phyloP scores from a whole-genome alignment of 2,888 invertebrate genomes.

The Acholoe squamosa region DNA sequence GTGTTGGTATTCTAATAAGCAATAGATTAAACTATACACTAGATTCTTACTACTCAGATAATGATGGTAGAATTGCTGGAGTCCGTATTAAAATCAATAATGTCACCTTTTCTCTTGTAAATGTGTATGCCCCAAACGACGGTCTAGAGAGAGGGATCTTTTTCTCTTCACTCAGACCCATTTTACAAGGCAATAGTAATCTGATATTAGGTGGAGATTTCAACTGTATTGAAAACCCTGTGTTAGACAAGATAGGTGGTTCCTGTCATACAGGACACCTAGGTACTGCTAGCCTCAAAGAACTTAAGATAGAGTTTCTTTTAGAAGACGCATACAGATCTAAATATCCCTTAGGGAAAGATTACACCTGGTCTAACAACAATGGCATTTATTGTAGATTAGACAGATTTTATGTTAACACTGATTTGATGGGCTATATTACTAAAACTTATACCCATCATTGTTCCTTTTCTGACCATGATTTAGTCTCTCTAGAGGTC shows the following conservation, averaged over 20 bases:
- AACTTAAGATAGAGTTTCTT: neutral
- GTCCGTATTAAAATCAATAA: no score
- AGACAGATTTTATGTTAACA: neutral
- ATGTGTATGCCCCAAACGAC: neutral
- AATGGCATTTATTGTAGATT: neutral
- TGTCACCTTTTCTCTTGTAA: no score
- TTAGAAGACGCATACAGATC: neutral
- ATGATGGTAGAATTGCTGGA: neutral
- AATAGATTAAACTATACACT: neutral
- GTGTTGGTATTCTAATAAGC: neutral
- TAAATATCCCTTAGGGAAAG: neutral
- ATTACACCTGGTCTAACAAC: neutral
- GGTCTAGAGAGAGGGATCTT: neutral
- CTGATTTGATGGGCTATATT: neutral
- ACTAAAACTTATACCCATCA: neutral
- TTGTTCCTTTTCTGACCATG: slow-evolving; percentile 20
- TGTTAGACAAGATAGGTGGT: neutral
- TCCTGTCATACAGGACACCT: neutral
- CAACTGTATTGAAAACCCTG: neutral
- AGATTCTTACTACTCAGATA: neutral
- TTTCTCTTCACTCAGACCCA: neutral
- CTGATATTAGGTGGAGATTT: neutral
- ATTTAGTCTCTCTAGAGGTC: neutral
- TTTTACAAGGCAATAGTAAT: neutral
- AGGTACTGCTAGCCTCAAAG: neutral